phyloP scores from a whole-genome alignment of 2,113 vertebrate genomes.

The Echinops telfairi region DNA sequence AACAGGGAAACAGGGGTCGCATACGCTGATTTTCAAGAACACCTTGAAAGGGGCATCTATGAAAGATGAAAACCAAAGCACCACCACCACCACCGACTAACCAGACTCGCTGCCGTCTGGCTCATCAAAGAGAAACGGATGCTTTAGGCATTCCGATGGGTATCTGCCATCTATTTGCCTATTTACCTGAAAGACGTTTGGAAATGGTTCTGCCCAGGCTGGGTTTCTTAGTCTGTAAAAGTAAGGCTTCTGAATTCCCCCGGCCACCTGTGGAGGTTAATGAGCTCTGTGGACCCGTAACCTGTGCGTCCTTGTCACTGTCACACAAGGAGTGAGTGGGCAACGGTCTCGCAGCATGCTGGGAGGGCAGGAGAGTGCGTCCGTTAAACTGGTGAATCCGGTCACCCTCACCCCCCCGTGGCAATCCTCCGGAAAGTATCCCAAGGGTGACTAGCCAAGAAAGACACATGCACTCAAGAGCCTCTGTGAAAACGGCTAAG shows the following conservation, averaged over 20 bases:
- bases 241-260: not conserved
- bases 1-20: not conserved
- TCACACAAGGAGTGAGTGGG: not conserved
- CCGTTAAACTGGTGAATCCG: too few relatives aligned
- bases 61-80: not conserved
- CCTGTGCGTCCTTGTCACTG: not conserved
- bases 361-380: too few relatives aligned
- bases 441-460: not conserved
- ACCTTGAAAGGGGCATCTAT: not conserved
- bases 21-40: not conserved
- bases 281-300: not conserved
- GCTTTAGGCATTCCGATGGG: not conserved
- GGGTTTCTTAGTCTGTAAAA: not conserved
- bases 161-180: not conserved
- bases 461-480: slow-evolving; percentile 43
- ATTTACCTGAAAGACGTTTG: not conserved
- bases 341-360: not conserved
- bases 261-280: not conserved
- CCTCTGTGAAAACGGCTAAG: not conserved
- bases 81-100: not conserved
- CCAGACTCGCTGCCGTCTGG: too few relatives aligned
- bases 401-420: not conserved
- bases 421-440: slow-evolving; percentile 4
- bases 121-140: too few relatives aligned
- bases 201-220: not conserved